Conservation (phyloP, 2,888 invertebrate species). For the Caenorhabditis zanzibari region DNA sequence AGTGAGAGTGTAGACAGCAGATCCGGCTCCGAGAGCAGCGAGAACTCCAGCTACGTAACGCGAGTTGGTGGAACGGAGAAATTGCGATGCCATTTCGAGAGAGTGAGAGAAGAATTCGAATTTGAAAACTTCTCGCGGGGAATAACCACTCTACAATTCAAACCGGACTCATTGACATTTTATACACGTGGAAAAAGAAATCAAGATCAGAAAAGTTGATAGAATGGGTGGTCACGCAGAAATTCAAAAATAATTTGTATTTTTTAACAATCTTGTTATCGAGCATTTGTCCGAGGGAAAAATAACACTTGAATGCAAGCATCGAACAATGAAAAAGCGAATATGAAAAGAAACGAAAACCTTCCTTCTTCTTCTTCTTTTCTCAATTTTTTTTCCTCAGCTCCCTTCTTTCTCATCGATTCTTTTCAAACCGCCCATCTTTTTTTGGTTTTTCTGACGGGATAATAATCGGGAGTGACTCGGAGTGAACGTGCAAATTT, state of each 20-base stretch:
- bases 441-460: constrained; percentile 44
- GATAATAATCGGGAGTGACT: constrained; percentile 35
- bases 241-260: neutral
- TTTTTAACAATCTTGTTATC: neutral
- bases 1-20: constrained; percentile 68
- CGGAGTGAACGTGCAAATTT: constrained; percentile 46
- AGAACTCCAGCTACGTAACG: constrained; percentile 65
- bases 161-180: constrained; percentile 20
- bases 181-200: neutral
- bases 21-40: constrained; percentile 67
- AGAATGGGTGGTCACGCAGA: neutral
- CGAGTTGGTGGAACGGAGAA: constrained; percentile 63
- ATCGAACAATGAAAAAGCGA: neutral
- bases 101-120: constrained; percentile 35
- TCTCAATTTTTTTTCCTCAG: neutral
- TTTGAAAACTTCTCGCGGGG: constrained; percentile 19
- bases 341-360: constrained; percentile 13
- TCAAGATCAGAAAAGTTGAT: neutral
- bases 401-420: constrained; percentile 12
- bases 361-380: constrained; percentile 6
- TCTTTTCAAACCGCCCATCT: constrained; percentile 45
- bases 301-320: constrained; percentile 4
- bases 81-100: constrained; percentile 63
- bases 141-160: constrained; percentile 21
- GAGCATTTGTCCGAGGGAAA: neutral